Conservation (phyloP, 2,113 vertebrate species). For the Zootoca vivipara region DNA sequence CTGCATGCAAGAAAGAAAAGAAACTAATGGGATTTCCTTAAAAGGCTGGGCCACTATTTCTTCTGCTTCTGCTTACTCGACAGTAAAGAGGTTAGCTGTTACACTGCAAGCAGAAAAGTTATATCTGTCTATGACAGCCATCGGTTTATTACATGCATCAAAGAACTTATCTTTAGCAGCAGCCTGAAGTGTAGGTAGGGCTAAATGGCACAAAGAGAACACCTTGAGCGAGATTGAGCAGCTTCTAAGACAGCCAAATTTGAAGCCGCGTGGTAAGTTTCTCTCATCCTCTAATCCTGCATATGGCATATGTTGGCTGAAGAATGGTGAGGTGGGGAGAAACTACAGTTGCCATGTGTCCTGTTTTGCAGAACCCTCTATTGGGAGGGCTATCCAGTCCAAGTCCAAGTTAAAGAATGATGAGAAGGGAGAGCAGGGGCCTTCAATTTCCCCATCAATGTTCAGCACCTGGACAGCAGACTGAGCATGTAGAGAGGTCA, state of each 20-base stretch:
- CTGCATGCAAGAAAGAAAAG: not conserved
- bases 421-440: too few species aligned
- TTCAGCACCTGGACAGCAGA: too few species aligned
- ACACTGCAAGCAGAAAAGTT: not conserved
- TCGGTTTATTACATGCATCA: slow-evolving; percentile 14
- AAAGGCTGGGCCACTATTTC: not conserved
- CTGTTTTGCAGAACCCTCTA: too few species aligned
- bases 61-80: not conserved
- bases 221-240: not conserved
- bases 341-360: too few species aligned
- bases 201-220: not conserved
- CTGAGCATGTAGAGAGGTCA: too few species aligned
- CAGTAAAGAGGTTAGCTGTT: not conserved
- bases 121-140: not conserved
- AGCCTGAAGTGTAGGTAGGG: not conserved
- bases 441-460: too few species aligned
- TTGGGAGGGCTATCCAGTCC: too few species aligned
- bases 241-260: not conserved
- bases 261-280: not conserved
- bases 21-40: slow-evolving; percentile 8
- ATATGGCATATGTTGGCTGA: not conserved
- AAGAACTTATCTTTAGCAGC: not conserved
- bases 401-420: too few species aligned
- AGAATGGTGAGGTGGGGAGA: too few species aligned
- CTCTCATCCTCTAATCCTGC: not conserved